phyloP scores from a whole-genome alignment of 2,888 invertebrate species.

The Omphaloscelis lunosa region DNA sequence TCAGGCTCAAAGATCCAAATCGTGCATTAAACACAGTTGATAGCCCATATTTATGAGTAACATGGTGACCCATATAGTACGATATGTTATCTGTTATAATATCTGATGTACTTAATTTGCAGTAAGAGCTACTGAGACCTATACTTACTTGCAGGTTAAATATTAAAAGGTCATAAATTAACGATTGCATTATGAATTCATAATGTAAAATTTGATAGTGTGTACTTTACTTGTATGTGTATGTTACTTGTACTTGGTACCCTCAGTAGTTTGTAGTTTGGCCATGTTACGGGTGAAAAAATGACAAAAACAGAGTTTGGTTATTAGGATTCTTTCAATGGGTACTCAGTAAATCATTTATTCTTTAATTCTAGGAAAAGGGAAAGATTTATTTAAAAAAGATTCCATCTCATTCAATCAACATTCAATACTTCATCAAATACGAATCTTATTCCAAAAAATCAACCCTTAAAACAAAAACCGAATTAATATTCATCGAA shows the following conservation, averaged over 20 bases:
- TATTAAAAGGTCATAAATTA: neutral
- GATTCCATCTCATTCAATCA: neutral
- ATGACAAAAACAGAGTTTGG: no score
- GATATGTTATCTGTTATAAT: conserved; percentile 42
- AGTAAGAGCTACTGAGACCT: conserved; percentile 9
- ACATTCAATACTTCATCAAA: conserved; percentile 1
- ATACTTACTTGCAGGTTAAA: conserved; percentile 9
- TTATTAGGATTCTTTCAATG: neutral
- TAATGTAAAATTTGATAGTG: neutral
- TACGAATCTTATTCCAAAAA: conserved; percentile 8
- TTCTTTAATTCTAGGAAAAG: neutral
- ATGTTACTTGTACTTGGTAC: neutral
- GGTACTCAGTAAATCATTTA: no score
- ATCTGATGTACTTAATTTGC: conserved; percentile 27
- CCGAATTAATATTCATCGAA: conserved; percentile 59
- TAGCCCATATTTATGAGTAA: conserved; percentile 46
- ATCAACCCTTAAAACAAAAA: conserved; percentile 48
- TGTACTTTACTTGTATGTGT: no score
- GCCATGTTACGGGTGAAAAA: neutral
- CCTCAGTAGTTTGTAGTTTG: no score
- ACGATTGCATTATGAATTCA: neutral
- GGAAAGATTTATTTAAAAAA: neutral
- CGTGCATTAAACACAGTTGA: conserved; percentile 38
- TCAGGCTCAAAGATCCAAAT: conserved; percentile 42
- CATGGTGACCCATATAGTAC: conserved; percentile 36